phyloP scores from a whole-genome alignment of 1,140 invertebrate genomes.

The Drepana arcuata region DNA sequence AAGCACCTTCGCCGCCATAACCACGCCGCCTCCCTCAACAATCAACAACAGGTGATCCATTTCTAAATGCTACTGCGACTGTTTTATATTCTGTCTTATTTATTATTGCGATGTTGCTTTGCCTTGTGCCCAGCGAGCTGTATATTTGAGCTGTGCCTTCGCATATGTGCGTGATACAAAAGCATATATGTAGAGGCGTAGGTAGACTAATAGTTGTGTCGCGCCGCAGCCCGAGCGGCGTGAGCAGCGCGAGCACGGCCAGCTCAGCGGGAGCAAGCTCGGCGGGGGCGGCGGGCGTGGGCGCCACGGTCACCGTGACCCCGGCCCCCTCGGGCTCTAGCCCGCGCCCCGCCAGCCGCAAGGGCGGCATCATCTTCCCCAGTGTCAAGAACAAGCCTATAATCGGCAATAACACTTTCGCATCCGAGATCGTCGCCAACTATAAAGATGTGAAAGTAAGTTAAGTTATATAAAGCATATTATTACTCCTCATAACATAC shows the following conservation, averaged over 20 bases:
- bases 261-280: constrained; percentile 19
- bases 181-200: constrained; percentile 19
- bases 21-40: constrained; percentile 29
- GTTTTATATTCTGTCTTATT: too few species aligned
- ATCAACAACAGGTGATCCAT: constrained; percentile 53
- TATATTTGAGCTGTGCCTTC: constrained; percentile 9
- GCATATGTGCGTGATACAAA: constrained; percentile 9
- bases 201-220: constrained; percentile 50
- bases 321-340: constrained; percentile 29
- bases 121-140: constrained; percentile 17
- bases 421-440: constrained; percentile 79
- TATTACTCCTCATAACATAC: constrained; percentile 21
- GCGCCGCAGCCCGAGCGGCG: constrained; percentile 48
- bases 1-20: constrained; percentile 55
- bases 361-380: constrained; percentile 89
- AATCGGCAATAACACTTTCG: constrained; percentile 85
- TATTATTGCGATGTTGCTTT: constrained; percentile 13
- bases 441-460: constrained; percentile 89
- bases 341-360: constrained; percentile 69
- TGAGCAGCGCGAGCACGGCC: constrained; percentile 30
- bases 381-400: constrained; percentile 92
- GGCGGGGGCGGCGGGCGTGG: constrained; percentile 11
- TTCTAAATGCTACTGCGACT: constrained; percentile 31
- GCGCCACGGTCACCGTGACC: constrained; percentile 34
- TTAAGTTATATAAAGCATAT: constrained; percentile 30